phyloP scores from a whole-genome alignment of 2,797 vertebrate species.

The Eremophila alpestris region DNA sequence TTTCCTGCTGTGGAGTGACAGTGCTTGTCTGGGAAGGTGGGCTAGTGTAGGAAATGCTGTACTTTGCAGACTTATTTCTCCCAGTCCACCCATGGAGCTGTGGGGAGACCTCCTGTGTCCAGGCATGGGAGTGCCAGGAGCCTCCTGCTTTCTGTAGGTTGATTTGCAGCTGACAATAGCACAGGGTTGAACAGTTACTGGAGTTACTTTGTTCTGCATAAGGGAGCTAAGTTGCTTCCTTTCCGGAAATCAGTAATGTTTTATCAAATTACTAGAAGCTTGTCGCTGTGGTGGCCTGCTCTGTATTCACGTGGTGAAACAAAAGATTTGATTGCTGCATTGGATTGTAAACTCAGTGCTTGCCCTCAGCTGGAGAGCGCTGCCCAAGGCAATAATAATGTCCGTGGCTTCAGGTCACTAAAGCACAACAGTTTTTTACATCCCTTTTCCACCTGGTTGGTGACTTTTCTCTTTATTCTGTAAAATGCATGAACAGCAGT shows the following conservation, averaged over 20 bases:
- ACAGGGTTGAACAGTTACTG: background rate
- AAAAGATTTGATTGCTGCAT: background rate
- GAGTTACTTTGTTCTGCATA: background rate
- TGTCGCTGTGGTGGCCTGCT: background rate
- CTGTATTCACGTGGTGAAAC: background rate
- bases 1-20: background rate
- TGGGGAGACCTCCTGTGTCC: background rate
- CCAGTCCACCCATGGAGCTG: accelerated
- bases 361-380: background rate
- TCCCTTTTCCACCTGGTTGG: background rate
- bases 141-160: background rate
- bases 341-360: background rate
- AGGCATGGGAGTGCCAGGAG: background rate
- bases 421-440: background rate
- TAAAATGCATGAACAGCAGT: background rate
- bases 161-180: background rate
- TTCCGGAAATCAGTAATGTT: background rate
- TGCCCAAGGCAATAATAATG: background rate
- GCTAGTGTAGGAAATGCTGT: background rate
- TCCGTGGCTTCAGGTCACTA: background rate
- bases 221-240: background rate
- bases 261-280: background rate
- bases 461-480: background rate
- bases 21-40: accelerated
- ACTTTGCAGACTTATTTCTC: background rate